Conservation (phyloP, 2,888 invertebrate species). For the Drosophila neonasuta region DNA sequence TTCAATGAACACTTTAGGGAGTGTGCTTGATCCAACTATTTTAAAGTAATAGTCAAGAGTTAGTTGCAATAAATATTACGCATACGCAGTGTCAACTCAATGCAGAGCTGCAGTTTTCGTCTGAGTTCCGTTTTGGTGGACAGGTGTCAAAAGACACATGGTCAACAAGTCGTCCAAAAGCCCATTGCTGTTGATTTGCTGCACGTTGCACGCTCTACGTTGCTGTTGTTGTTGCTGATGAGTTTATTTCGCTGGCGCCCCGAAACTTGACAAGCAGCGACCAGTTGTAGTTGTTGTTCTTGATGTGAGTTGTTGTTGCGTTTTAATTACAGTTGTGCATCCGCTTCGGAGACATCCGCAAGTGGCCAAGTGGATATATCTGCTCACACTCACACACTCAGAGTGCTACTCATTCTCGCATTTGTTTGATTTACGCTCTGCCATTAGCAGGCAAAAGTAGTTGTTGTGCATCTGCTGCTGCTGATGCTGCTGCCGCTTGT, state of each 20-base stretch:
- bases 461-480: constrained; percentile 37
- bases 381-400: constrained; percentile 15
- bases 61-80: not conserved
- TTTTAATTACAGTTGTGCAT: constrained; percentile 52
- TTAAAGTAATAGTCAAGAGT: not conserved
- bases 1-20: not conserved
- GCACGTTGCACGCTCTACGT: constrained; percentile 15
- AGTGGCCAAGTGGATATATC: constrained; percentile 25
- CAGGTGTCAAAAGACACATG: constrained; percentile 56
- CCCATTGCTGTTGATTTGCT: constrained; percentile 28
- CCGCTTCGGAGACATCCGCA: constrained; percentile 52
- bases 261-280: constrained; percentile 29
- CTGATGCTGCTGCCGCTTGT: constrained; percentile 48
- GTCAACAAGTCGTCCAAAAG: constrained; percentile 30
- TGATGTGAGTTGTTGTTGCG: constrained; percentile 20
- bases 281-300: constrained; percentile 17
- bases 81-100: constrained; percentile 13
- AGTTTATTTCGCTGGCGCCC: constrained; percentile 47
- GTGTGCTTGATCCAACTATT: not conserved
- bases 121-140: constrained; percentile 53
- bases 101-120: not conserved
- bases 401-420: constrained; percentile 3
- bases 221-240: constrained; percentile 24
- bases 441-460: constrained; percentile 65
- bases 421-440: constrained; percentile 65